Conservation (phyloP, 2,113 vertebrate species). For the Monopterus albus region DNA sequence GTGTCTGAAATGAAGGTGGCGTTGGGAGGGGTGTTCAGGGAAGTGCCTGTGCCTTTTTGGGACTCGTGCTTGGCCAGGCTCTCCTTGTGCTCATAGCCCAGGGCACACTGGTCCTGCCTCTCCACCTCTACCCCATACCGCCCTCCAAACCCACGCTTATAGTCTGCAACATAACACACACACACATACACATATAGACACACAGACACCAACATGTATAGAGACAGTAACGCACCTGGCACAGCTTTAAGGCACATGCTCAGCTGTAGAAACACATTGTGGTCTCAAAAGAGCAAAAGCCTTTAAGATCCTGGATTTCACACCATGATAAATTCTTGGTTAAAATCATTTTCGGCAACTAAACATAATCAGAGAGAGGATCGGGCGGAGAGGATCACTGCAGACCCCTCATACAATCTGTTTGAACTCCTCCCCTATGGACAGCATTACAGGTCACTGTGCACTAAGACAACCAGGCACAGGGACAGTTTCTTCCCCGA, state of each 20-base stretch:
- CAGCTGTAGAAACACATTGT: neutral
- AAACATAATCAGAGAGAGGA: too few species aligned
- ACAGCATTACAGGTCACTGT: too few species aligned
- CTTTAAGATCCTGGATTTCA: too few species aligned
- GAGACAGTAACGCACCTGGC: neutral
- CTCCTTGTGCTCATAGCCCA: slow-evolving; percentile 94
- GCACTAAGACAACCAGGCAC: too few species aligned
- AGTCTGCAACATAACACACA: slow-evolving; percentile 86
- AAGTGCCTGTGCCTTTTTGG: slow-evolving; percentile 87
- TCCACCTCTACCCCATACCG: slow-evolving; percentile 90
- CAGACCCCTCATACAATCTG: too few species aligned
- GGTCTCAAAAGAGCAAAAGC: neutral
- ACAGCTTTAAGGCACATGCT: neutral
- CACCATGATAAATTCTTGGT: too few species aligned
- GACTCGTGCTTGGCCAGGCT: slow-evolving; percentile 90
- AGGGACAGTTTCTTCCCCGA: too few species aligned
- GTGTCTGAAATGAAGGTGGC: neutral
- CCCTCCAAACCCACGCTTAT: slow-evolving; percentile 94
- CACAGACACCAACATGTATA: slow-evolving; percentile 4
- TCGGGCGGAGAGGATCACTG: too few species aligned
- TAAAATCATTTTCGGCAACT: too few species aligned
- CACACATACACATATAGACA: slow-evolving; percentile 35
- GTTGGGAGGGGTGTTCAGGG: slow-evolving; percentile 1
- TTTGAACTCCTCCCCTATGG: too few species aligned
- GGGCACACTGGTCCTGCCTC: slow-evolving; percentile 89